These are phyloP conservation scores for Akabosia matsudoensis DNA, from an alignment of 1,140 invertebrate species.

Conservation along the genomic window DNA sequence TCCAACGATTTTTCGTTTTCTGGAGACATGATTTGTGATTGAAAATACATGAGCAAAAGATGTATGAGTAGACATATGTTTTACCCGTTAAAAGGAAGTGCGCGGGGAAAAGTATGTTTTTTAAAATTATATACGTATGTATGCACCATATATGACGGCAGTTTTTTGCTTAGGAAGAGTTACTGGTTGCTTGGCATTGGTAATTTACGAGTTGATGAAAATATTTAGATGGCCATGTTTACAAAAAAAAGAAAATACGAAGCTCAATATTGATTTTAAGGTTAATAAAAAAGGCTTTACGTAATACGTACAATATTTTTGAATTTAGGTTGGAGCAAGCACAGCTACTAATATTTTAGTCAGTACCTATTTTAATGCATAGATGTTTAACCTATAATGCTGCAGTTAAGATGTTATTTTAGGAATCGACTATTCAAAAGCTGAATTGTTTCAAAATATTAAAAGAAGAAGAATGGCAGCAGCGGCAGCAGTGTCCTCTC, in stretches of 20 bases:
- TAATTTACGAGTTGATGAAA: conserved; percentile 19
- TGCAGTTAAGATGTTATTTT: too few species aligned
- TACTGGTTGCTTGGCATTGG: background rate
- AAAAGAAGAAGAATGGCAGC: conserved; percentile 9
- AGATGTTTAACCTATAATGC: too few species aligned
- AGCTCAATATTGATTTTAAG: background rate
- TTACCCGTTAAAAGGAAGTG: background rate
- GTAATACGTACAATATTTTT: too few species aligned
- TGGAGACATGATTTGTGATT: background rate
- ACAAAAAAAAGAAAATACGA: conserved; percentile 7
- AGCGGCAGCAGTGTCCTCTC: background rate
- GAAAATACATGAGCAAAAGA: background rate
- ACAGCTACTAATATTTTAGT: too few species aligned
- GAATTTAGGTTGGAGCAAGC: too few species aligned
- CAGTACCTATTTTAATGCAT: too few species aligned
- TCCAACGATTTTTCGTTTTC: background rate
- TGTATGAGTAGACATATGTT: background rate
- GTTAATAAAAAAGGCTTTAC: background rate
- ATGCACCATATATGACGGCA: too few species aligned
- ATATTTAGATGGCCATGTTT: conserved; percentile 4
- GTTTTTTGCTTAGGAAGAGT: background rate
- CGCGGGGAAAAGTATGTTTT: too few species aligned
- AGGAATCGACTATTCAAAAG: too few species aligned
- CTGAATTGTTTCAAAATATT: conserved; percentile 24
- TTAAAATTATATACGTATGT: too few species aligned